These are phyloP conservation scores for Chrysotoxum bicinctum DNA, from an alignment of 2,888 invertebrate species.

Conservation along the genomic window DNA sequence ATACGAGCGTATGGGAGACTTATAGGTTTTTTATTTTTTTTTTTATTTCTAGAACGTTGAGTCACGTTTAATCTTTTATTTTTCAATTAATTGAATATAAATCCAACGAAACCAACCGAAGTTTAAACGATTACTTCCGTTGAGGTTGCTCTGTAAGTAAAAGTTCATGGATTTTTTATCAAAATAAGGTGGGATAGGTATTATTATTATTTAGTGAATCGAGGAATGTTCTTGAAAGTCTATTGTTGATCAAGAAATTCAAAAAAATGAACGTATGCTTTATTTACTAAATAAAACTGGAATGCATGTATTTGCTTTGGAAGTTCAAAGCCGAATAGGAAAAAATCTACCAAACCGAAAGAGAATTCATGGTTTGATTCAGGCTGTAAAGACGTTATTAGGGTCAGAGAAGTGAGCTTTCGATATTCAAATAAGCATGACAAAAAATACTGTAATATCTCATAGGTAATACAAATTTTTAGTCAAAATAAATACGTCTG, in stretches of 20 bases:
- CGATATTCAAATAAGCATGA: too few species aligned
- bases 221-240: not conserved
- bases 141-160: not conserved
- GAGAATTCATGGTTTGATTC: too few species aligned
- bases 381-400: too few species aligned
- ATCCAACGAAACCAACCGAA: not conserved
- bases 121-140: slow-evolving; percentile 6
- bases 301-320: too few species aligned
- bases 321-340: too few species aligned
- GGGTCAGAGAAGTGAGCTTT: too few species aligned
- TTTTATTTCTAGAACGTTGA: slow-evolving; percentile 12
- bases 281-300: too few species aligned
- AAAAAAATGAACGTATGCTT: too few species aligned
- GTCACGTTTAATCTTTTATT: slow-evolving; percentile 39
- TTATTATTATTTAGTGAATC: not conserved
- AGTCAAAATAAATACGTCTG: too few species aligned
- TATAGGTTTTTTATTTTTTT: slow-evolving; percentile 13
- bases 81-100: slow-evolving; percentile 36
- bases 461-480: too few species aligned
- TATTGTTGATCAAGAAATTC: not conserved
- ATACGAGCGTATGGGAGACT: not conserved
- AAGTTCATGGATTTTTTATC: not conserved
- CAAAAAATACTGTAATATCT: too few species aligned
- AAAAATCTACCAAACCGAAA: too few species aligned
- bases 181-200: not conserved